Evolutionary conservation across 2,888 invertebrate species (phyloP).

Genomic region (Ochropleura leucogaster): DNA sequence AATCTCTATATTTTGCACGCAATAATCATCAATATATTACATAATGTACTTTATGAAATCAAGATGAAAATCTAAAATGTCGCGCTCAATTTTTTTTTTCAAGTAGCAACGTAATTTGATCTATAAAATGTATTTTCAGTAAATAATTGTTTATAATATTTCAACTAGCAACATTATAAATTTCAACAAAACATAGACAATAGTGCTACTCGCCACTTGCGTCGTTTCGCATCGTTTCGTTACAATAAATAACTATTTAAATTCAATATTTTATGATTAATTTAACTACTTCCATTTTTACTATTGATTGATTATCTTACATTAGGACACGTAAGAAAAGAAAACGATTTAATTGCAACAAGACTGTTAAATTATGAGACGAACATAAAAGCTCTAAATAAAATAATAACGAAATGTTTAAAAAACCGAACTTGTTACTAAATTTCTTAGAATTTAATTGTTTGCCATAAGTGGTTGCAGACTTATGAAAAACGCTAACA

Average conservation of each 20-base stretch:
- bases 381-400: slow-evolving; percentile 37
- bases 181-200: slow-evolving; percentile 67
- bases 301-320: slow-evolving; percentile 65
- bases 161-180: slow-evolving; percentile 71
- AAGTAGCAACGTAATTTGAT: slow-evolving; percentile 63
- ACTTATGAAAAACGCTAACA: slow-evolving; percentile 33
- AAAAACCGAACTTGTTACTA: slow-evolving; percentile 31
- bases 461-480: slow-evolving; percentile 48
- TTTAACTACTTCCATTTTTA: slow-evolving; percentile 69
- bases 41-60: slow-evolving; percentile 50
- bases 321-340: slow-evolving; percentile 33
- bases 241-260: slow-evolving; percentile 68
- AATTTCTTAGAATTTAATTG: slow-evolving; percentile 41
- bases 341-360: slow-evolving; percentile 34
- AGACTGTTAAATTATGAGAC: slow-evolving; percentile 29
- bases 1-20: slow-evolving; percentile 51
- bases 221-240: slow-evolving; percentile 62
- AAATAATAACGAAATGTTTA: slow-evolving; percentile 43
- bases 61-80: slow-evolving; percentile 40
- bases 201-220: slow-evolving; percentile 80
- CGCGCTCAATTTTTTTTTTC: slow-evolving; percentile 51
- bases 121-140: slow-evolving; percentile 60
- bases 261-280: slow-evolving; percentile 76
- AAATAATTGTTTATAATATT: slow-evolving; percentile 62
- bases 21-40: slow-evolving; percentile 46